phyloP scores from a whole-genome alignment of 2,797 vertebrate genomes.

The Micropoecilia bifurca region DNA sequence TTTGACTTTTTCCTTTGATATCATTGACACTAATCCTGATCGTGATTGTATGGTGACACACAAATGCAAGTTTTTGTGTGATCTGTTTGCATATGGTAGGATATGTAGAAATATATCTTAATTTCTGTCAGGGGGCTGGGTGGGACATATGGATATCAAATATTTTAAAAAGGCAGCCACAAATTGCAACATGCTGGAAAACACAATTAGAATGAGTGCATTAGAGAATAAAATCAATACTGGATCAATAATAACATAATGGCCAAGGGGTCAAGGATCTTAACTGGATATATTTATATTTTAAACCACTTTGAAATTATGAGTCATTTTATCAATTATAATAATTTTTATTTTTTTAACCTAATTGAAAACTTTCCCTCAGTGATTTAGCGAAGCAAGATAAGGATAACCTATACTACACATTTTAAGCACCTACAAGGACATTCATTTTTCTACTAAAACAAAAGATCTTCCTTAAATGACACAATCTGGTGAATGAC shows the following conservation, averaged over 20 bases:
- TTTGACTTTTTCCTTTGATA: background rate
- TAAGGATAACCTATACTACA: background rate
- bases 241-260: background rate
- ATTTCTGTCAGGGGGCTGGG: background rate
- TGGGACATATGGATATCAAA: background rate
- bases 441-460: background rate
- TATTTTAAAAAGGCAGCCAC: background rate
- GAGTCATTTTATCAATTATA: background rate
- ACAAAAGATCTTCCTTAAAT: background rate
- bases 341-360: background rate
- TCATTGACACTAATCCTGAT: background rate
- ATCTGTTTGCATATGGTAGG: background rate
- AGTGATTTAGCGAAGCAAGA: background rate
- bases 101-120: background rate
- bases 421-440: background rate
- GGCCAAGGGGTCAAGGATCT: background rate
- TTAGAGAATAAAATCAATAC: background rate
- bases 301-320: background rate
- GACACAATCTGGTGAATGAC: background rate
- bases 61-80: background rate
- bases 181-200: background rate
- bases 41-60: background rate
- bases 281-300: slow-evolving; percentile 13
- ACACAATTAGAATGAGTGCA: background rate
- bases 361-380: background rate